Conservation (phyloP, 2,113 vertebrate genomes). For the Ciconia boyciana region DNA sequence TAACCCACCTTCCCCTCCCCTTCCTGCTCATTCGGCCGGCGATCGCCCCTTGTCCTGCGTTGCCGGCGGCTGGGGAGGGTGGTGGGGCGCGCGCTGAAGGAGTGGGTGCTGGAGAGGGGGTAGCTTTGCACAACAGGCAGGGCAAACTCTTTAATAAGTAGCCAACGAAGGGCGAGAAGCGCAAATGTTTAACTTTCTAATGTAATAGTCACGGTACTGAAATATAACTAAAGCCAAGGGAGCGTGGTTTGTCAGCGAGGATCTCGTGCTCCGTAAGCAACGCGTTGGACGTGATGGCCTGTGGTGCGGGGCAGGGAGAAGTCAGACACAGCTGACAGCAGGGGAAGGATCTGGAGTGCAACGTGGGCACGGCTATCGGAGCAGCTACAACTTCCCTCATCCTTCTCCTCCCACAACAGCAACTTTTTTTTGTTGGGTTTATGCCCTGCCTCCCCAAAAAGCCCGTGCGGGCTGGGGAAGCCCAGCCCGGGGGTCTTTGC, state of each 20-base stretch:
- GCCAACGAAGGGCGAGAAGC: fast-evolving
- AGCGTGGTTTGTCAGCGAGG: fast-evolving
- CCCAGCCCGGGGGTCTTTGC: not conserved
- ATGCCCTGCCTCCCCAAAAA: not conserved
- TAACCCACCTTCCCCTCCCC: not conserved
- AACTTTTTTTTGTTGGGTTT: not conserved
- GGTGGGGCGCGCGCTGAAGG: fast-evolving
- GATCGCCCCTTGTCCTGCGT: fast-evolving
- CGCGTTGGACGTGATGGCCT: not conserved
- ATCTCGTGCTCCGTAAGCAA: not conserved
- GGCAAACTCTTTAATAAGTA: not conserved
- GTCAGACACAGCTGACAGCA: fast-evolving
- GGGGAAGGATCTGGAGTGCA: not conserved
- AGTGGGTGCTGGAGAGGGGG: not conserved
- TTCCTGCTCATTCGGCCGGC: not conserved
- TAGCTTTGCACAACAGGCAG: not conserved
- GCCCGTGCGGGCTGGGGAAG: not conserved
- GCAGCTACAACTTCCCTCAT: fast-evolving
- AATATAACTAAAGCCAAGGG: not conserved
- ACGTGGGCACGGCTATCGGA: fast-evolving
- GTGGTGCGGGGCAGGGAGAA: not conserved
- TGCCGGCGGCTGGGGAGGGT: not conserved
- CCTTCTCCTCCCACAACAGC: not conserved
- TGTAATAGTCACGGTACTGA: not conserved
- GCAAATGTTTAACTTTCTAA: not conserved